Base-by-base conservation (phyloP, 2,888 invertebrate genomes). In the Boloria selene region DNA sequence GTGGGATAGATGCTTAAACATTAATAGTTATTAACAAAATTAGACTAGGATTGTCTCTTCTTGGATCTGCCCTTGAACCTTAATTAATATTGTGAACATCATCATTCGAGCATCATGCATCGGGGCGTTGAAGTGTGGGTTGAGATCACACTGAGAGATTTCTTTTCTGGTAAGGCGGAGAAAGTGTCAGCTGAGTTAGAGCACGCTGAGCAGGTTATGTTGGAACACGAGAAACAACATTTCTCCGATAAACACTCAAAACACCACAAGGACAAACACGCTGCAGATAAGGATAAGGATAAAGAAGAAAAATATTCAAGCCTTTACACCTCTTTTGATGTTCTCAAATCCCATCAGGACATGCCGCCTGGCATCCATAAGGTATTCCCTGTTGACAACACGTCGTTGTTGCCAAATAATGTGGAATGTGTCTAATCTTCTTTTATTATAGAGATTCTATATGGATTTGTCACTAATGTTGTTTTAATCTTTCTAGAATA, bases 141-240 rank as follows among this genome's bases (percentile, higher is more conserved):
- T 75, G 77, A 74, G 75, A 77, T 81, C 74, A 82, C 76, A 89
- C 77, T 88, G 85, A 87, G 83, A 85, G 88, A 87, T 90, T 87
- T 91, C 83, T 90, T 92, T 90, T 89, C 86, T 87, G 87, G 87
- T 73, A 92, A 90, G 90, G 92, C 92, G 85, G 90, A 90, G 90
- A 80, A 84, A 82, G 86, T 91, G 90, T 83, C 90, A 82, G 88
- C 84, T 80, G 91, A 90, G 81, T 87, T 92, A 90, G 88, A 82
- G 83, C 90, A 90, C 83, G 91, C 91, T 58, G 90, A 90, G 86
- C 88, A 92, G 90, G 89, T 91, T 87, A 90, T 92, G 91, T 88
- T 84, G 86, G 88, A 83, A 82, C 91, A 92, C 78, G 91, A 91
- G 78, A 90, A 88, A 83, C 84, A 85, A 72, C 78, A 89, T 84